Percentiles rank a stretch among this genome's conserved stretches.
Evolutionary conservation across 2,113 vertebrate species (phyloP).

Genomic region (Dicrurus megarhynchus): DNA sequence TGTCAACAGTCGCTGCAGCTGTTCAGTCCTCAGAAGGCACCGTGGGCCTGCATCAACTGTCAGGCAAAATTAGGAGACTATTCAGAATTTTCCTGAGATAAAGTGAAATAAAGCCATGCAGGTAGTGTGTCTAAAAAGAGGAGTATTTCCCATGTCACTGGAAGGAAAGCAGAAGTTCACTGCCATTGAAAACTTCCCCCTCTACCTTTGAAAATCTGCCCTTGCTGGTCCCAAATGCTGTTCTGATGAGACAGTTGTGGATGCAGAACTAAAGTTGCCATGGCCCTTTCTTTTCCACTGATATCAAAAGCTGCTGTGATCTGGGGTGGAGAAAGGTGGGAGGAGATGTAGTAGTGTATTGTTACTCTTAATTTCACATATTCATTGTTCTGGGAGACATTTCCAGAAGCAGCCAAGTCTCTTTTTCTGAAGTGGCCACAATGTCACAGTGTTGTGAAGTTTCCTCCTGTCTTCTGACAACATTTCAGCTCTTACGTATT

Average conservation of each 20-base stretch:
- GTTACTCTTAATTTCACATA: neutral
- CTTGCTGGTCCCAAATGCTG: neutral
- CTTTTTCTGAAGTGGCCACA: neutral
- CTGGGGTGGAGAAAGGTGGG: neutral
- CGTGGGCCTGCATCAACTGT: slow-evolving; percentile 37
- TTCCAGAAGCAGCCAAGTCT: neutral
- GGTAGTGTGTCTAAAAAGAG: neutral
- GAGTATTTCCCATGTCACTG: neutral
- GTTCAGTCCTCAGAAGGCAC: slow-evolving; percentile 20
- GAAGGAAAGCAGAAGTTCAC: neutral
- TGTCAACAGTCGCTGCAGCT: slow-evolving; percentile 71
- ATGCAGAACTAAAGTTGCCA: neutral
- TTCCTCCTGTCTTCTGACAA: neutral
- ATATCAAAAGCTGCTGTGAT: neutral
- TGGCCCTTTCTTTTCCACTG: accelerated
- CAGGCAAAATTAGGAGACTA: neutral
- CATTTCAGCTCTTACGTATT: neutral
- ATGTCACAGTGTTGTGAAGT: neutral
- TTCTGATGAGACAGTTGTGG: neutral
- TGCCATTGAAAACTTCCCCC: neutral
- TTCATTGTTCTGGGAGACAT: neutral
- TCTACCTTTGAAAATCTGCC: neutral
- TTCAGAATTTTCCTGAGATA: neutral
- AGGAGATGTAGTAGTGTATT: neutral
- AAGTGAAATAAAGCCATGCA: neutral